A percentile compares a stretch with the other conserved stretches of the same genome.
phyloP scores from a whole-genome alignment of 2,113 vertebrate genomes.

The Morone saxatilis region DNA sequence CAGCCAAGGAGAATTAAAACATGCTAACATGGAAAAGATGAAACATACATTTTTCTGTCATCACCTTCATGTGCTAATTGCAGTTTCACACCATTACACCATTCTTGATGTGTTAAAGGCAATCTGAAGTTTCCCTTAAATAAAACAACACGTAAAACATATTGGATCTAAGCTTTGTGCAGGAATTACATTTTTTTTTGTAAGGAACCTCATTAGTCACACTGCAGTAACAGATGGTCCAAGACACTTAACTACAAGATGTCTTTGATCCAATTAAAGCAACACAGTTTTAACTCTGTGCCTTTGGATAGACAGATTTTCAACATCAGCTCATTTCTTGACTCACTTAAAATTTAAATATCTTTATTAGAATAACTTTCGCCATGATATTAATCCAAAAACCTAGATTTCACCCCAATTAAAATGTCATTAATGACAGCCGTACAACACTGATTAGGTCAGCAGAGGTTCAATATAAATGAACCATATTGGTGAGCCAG shows the following conservation, averaged over 20 bases:
- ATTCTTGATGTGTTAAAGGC: not conserved
- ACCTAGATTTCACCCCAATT: not conserved
- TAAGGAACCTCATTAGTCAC: not conserved
- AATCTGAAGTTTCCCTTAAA: not conserved
- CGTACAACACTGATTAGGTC: not conserved
- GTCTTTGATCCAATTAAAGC: constrained; percentile 27
- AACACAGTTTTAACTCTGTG: not conserved
- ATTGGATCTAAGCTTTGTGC: not conserved
- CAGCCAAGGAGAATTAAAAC: not conserved
- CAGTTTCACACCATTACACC: not conserved
- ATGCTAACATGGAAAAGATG: not conserved
- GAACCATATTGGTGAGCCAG: not conserved
- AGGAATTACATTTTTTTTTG: not conserved
- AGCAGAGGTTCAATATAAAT: not conserved
- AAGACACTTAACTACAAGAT: not conserved
- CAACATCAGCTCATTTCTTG: constrained; percentile 1
- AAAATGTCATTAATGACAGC: not conserved
- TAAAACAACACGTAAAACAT: not conserved
- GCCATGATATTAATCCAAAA: not conserved
- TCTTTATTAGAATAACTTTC: not conserved
- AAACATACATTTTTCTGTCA: not conserved
- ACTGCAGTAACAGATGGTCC: constrained; percentile 16
- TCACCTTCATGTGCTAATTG: not conserved
- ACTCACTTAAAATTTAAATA: not conserved
- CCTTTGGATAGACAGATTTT: not conserved